A percentile compares a stretch with the other conserved stretches of the same genome.
phyloP scores from a whole-genome alignment of 2,113 vertebrate genomes.

The Oreochromis tanganicae region DNA sequence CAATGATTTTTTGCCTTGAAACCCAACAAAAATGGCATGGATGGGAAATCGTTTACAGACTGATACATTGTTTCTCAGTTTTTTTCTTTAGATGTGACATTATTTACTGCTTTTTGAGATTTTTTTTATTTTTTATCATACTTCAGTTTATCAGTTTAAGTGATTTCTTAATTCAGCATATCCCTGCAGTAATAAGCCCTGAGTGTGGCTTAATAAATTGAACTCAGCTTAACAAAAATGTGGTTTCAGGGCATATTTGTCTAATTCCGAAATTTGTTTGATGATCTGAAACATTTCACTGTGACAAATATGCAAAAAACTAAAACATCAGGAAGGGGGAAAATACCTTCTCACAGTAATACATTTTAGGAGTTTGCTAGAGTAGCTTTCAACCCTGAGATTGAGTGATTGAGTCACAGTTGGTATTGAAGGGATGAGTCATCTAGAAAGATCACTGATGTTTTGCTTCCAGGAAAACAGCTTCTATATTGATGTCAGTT shows the following conservation, averaged over 20 bases:
- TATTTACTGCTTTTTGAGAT: neutral
- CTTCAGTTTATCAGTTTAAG: neutral
- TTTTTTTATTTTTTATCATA: accelerated
- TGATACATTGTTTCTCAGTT: neutral
- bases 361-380: neutral
- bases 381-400: neutral
- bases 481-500: neutral
- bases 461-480: neutral
- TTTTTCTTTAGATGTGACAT: neutral
- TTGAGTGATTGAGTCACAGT: neutral
- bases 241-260: neutral
- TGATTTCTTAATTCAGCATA: neutral
- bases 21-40: neutral
- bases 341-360: too few species aligned
- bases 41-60: neutral
- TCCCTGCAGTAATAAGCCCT: neutral
- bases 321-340: too few species aligned
- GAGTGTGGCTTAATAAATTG: neutral
- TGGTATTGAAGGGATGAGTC: neutral
- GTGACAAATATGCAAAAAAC: neutral
- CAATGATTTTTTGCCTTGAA: neutral
- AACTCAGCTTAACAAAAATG: neutral
- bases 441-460: neutral
- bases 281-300: neutral
- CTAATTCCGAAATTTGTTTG: neutral